Conservation (phyloP, 1,140 invertebrate genomes). For the Macrosteles quadrilineatus region DNA sequence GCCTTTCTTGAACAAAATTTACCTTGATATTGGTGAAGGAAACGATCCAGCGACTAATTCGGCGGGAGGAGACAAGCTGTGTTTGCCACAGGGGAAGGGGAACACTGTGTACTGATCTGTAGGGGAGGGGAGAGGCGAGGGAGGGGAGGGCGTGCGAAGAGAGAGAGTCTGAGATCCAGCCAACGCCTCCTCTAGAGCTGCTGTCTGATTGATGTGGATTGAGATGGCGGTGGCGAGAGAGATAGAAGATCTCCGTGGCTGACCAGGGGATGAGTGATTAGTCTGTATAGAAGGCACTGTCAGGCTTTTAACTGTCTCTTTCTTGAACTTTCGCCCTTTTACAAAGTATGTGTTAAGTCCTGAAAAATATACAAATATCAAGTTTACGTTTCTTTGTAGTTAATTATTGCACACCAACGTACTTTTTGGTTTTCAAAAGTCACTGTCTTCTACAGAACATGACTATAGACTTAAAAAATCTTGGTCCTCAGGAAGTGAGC, state of each 20-base stretch:
- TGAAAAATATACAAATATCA: slow-evolving; percentile 49
- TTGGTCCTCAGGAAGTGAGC: too few species aligned
- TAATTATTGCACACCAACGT: not conserved
- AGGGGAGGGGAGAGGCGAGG: not conserved
- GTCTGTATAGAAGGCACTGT: slow-evolving; percentile 11
- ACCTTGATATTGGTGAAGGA: slow-evolving; percentile 1
- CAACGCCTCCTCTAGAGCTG: slow-evolving; percentile 25
- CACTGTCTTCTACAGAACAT: too few species aligned
- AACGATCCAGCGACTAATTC: slow-evolving; percentile 8
- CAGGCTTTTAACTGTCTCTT: not conserved
- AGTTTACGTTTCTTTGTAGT: not conserved
- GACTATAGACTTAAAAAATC: too few species aligned
- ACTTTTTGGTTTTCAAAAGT: too few species aligned
- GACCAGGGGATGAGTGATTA: not conserved
- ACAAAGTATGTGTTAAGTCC: slow-evolving; percentile 83
- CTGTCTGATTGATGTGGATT: slow-evolving; percentile 26
- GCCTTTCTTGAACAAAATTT: too few species aligned
- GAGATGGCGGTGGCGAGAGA: slow-evolving; percentile 22
- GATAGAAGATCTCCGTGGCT: slow-evolving; percentile 5
- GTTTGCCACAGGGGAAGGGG: not conserved
- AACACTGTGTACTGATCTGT: not conserved
- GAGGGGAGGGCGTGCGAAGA: slow-evolving; percentile 8
- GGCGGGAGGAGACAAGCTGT: slow-evolving; percentile 17
- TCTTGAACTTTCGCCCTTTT: slow-evolving; percentile 46
- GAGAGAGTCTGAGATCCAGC: slow-evolving; percentile 17